A percentile compares a stretch with the other conserved stretches of the same genome.
Evolutionary conservation across 1,140 invertebrate genomes (phyloP).

Genomic region (Drosophila paulistorum): DNA sequence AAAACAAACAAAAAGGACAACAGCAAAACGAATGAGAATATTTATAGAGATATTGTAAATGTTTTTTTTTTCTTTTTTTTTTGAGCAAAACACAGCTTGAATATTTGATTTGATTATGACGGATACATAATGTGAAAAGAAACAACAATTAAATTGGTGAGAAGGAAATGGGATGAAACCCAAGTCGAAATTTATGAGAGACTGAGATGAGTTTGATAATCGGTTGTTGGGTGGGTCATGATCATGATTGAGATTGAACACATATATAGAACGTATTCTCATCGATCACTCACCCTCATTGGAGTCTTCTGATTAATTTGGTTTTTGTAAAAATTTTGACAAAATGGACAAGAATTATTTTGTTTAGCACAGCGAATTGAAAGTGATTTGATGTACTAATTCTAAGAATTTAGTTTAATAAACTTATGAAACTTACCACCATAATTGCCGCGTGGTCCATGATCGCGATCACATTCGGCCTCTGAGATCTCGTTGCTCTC

Average conservation of each 20-base stretch:
- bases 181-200: slow-evolving; percentile 30
- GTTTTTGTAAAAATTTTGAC: slow-evolving; percentile 56
- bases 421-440: slow-evolving; percentile 85
- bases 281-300: slow-evolving; percentile 81
- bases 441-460: slow-evolving; percentile 88
- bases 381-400: neutral
- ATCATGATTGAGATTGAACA: slow-evolving; percentile 36
- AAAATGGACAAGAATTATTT: slow-evolving; percentile 44
- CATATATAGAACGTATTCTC: slow-evolving; percentile 10
- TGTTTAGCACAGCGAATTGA: slow-evolving; percentile 32
- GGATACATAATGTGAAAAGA: slow-evolving; percentile 22
- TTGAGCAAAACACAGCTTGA: slow-evolving; percentile 82
- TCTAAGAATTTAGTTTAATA: neutral
- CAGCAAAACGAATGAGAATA: slow-evolving; percentile 27
- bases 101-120: slow-evolving; percentile 42
- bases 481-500: slow-evolving; percentile 97
- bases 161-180: slow-evolving; percentile 24
- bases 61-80: slow-evolving; percentile 20
- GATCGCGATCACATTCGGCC: slow-evolving; percentile 94
- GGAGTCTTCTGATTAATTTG: slow-evolving; percentile 76
- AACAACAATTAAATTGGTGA: slow-evolving; percentile 12
- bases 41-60: slow-evolving; percentile 30
- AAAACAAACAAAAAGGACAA: slow-evolving; percentile 13
- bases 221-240: slow-evolving; percentile 22
- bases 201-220: slow-evolving; percentile 31